These are phyloP conservation scores for Myotis lucifugus DNA, from an alignment of 2,113 vertebrate species.

Conservation along the genomic window DNA sequence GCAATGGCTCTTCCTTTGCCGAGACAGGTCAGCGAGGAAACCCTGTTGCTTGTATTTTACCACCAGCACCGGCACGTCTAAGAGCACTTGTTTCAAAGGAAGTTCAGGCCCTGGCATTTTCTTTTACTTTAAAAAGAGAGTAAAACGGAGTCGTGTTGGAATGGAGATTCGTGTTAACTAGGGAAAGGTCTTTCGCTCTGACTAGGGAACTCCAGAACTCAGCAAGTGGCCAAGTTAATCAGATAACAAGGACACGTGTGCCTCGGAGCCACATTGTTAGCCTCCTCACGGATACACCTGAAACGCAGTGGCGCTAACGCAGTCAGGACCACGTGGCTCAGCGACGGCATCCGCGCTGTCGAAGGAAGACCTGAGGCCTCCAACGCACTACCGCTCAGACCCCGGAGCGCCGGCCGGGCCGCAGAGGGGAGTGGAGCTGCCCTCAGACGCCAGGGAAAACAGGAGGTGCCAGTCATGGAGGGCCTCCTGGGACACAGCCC, in stretches of 20 bases:
- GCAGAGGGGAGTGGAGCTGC: rapidly evolving
- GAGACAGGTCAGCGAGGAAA: rapidly evolving
- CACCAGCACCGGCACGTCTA: rapidly evolving
- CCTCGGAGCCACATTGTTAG: neutral
- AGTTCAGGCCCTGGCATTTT: neutral
- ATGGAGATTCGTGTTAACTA: conserved; percentile 8
- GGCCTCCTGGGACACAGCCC: too few relatives aligned
- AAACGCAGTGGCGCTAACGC: neutral
- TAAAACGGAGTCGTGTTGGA: conserved; percentile 45
- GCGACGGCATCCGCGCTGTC: rapidly evolving
- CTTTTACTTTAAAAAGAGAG: neutral
- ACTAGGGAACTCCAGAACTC: neutral
- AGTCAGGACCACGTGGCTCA: neutral
- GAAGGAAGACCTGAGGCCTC: too few relatives aligned
- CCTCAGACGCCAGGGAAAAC: too few relatives aligned
- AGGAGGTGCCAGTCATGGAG: too few relatives aligned
- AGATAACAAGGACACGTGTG: neutral
- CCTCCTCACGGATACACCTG: too few relatives aligned
- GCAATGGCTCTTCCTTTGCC: neutral
- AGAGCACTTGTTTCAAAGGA: neutral
- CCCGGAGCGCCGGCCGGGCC: rapidly evolving
- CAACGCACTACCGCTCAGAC: too few relatives aligned
- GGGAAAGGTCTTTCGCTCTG: conserved; percentile 3
- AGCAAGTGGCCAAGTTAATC: conserved; percentile 18
- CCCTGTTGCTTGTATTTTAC: rapidly evolving